Percentiles rank a stretch among this genome's conserved stretches.
phyloP scores from a whole-genome alignment of 2,113 vertebrate species.

The Pogonocichla stellata region DNA sequence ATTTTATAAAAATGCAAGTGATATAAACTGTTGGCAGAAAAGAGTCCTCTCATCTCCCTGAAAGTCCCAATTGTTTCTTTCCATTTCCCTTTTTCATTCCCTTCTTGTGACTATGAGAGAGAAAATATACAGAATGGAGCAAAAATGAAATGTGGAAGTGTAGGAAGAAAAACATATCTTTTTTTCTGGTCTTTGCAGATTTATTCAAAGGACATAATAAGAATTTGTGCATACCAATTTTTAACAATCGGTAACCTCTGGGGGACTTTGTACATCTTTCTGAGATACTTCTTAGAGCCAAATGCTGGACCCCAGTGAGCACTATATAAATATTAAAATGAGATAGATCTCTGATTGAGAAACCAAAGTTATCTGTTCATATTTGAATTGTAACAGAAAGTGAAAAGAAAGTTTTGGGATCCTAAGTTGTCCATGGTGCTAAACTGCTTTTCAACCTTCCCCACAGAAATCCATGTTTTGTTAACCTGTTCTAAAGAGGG shows the following conservation, averaged over 20 bases:
- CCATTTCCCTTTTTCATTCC: neutral
- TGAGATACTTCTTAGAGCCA: neutral
- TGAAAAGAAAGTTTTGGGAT: neutral
- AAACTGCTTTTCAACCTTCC: neutral
- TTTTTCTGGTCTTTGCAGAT: neutral
- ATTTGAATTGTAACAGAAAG: neutral
- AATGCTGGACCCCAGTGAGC: neutral
- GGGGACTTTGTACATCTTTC: neutral
- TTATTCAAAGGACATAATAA: neutral
- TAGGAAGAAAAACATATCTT: neutral
- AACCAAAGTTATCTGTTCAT: neutral
- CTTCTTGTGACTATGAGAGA: neutral
- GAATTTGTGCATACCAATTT: neutral
- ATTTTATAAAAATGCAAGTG: neutral
- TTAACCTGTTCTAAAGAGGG: neutral
- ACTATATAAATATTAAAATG: neutral
- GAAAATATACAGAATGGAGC: neutral
- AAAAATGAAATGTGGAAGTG: neutral
- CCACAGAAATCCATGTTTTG: neutral
- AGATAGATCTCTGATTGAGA: neutral
- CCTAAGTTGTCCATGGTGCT: neutral
- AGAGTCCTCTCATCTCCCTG: neutral
- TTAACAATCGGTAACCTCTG: neutral
- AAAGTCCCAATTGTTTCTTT: neutral
- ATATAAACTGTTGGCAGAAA: neutral